Evolutionary conservation across 2,113 vertebrate genomes (phyloP).

Genomic region (Tragelaphus scriptus): DNA sequence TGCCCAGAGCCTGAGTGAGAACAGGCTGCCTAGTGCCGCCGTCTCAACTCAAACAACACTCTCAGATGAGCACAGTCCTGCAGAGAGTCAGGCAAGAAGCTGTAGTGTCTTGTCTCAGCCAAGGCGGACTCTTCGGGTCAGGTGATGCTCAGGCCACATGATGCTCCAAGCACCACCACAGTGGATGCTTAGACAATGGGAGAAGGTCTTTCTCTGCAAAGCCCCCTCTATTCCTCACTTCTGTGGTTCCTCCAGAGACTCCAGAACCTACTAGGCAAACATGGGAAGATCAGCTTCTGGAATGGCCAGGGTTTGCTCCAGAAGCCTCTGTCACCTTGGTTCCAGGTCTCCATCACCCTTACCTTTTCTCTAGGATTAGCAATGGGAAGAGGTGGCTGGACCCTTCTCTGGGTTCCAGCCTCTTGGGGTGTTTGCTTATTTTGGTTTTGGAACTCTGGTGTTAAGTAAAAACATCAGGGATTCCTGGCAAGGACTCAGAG

Average conservation of each 20-base stretch:
- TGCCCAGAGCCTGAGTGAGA: constrained; percentile 47
- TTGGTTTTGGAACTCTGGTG: constrained; percentile 45
- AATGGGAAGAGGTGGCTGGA: neutral
- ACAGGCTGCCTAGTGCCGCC: constrained; percentile 21
- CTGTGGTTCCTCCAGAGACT: neutral
- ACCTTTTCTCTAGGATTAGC: neutral
- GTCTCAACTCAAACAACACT: neutral
- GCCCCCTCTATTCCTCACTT: neutral
- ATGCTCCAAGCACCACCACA: neutral
- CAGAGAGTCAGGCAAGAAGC: constrained; percentile 54
- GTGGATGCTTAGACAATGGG: neutral
- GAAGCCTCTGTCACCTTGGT: neutral
- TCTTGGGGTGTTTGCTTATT: constrained; percentile 42
- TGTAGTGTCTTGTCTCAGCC: constrained; percentile 25
- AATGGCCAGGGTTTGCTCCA: neutral
- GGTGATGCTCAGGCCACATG: neutral
- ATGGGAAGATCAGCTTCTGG: neutral
- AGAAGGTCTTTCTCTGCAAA: neutral
- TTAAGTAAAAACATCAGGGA: constrained; percentile 64
- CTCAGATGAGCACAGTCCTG: constrained; percentile 39
- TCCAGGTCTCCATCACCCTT: neutral
- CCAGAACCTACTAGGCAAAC: neutral
- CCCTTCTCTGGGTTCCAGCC: neutral
- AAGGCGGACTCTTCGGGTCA: neutral
- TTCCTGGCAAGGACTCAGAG: constrained; percentile 45